Evolutionary conservation across 2,888 invertebrate genomes (phyloP), one percentile per base, ranked within the genome.

Genomic region (Trichogramma evanescens): DNA sequence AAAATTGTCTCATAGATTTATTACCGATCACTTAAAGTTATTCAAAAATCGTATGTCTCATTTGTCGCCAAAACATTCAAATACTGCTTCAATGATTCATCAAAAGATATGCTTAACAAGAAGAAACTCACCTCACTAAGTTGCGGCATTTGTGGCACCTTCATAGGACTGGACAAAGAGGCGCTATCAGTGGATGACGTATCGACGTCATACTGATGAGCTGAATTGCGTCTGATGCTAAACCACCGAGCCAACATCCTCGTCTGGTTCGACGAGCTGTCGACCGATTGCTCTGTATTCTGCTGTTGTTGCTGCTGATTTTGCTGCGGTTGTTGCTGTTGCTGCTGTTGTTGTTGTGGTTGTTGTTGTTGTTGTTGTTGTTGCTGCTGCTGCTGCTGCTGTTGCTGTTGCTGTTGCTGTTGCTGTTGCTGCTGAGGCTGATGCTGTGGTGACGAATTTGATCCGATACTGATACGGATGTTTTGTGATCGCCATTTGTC

Each of bases 161-260:
- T 77, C 60, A 73, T 68, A 9, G 77, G 76, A 50, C 75, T 76
- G 58, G 77, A 73, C 13, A 77, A 66, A n/a, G 74, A 77, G 59
- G 71, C 73, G 9, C 73, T 73, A 61, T 76, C 78, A 10, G 74
- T 73, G 10, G 65, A 69, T n/a, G 74, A 75, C 50, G 72, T 66
- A 65, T 80, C 86, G 64, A 87, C 86, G 73, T 91, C 91, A 77
- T 91, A 91, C 72, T 91, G 91, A 78, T 90, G 88, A n/a, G 87
- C 82, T 65, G 89, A 89, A 50, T 90, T 89, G 63, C 92, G 83
- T 48, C 93, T 81, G 66, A 93, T 90, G 71, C 92, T 93, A 82
- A 93, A 94, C 92, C 93, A 93, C 68, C 94, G 83, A 43, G 92
- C 88, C 53, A 93, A 82, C 50, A 93, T 82, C 60, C 90, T 82